phyloP scores from a whole-genome alignment of 2,113 vertebrate species.

The Sialia sialis region DNA sequence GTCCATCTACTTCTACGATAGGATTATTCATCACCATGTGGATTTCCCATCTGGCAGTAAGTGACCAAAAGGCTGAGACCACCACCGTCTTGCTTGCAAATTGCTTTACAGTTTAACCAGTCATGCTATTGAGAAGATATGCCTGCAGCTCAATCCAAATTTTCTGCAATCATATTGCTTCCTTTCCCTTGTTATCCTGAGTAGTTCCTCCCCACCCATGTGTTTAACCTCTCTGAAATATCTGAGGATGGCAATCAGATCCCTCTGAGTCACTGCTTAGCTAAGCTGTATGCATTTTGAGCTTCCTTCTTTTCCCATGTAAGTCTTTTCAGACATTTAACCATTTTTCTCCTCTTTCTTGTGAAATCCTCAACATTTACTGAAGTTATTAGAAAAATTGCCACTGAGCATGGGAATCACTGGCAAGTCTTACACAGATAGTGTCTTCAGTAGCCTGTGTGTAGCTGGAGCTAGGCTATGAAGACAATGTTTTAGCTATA shows the following conservation, averaged over 20 bases:
- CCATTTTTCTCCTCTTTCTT: not conserved
- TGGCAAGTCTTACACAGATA: not conserved
- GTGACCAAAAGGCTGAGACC: not conserved
- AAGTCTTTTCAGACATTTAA: conserved; percentile 26
- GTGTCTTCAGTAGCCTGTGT: not conserved
- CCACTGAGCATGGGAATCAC: not conserved
- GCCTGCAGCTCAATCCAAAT: conserved; percentile 29
- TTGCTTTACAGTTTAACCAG: not conserved
- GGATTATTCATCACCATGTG: conserved; percentile 26
- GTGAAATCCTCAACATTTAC: not conserved
- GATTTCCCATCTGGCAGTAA: conserved; percentile 21
- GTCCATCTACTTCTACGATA: not conserved
- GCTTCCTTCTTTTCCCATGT: not conserved
- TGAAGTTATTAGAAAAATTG: not conserved
- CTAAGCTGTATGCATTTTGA: conserved; percentile 34
- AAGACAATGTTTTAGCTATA: not conserved
- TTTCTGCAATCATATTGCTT: conserved; percentile 54
- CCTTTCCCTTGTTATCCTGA: conserved; percentile 45
- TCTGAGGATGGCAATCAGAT: conserved; percentile 49
- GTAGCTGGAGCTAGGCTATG: not conserved
- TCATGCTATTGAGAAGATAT: not conserved
- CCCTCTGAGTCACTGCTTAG: conserved; percentile 60
- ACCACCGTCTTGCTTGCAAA: not conserved
- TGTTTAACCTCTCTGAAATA: conserved; percentile 47
- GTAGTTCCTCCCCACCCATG: conserved; percentile 35